These are phyloP conservation scores for Pangasius sanitwongsei DNA, from an alignment of 2,797 vertebrate genomes.

Conservation along the genomic window DNA sequence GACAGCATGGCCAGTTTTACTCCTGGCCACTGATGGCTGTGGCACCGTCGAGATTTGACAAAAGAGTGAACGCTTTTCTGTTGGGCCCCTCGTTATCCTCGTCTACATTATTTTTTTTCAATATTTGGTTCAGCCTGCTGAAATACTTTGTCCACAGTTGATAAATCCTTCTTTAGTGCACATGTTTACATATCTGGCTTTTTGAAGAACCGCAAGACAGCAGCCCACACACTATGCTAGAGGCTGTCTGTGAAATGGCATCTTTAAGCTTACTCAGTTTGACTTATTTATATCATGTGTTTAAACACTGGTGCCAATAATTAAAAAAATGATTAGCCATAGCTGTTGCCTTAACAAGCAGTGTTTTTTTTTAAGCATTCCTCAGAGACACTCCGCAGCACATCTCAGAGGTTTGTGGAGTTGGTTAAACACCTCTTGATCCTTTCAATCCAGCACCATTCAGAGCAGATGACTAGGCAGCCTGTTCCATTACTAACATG, in stretches of 20 bases:
- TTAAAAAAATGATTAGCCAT: not conserved
- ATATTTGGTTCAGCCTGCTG: not conserved
- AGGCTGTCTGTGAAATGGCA: slow-evolving; percentile 5
- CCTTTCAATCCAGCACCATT: not conserved
- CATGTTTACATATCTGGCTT: slow-evolving; percentile 19
- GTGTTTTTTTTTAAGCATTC: not conserved
- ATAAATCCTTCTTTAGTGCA: slow-evolving; percentile 45
- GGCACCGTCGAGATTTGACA: not conserved
- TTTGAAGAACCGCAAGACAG: slow-evolving; percentile 5
- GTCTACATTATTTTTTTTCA: not conserved
- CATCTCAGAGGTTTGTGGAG: not conserved
- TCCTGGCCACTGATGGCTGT: not conserved
- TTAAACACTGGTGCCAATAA: not conserved
- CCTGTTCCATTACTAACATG: not conserved
- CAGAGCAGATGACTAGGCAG: not conserved
- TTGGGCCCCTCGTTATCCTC: not conserved
- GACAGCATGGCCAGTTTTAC: not conserved
- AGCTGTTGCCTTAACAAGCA: not conserved
- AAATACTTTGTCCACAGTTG: not conserved
- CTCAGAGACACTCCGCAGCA: not conserved
- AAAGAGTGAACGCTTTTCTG: not conserved
- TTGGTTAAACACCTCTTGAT: not conserved
- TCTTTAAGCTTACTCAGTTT: slow-evolving; percentile 12
- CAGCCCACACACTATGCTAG: slow-evolving; percentile 28
- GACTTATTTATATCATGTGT: not conserved